Conservation (phyloP, 2,888 invertebrate genomes). For the Perdita meconis region DNA sequence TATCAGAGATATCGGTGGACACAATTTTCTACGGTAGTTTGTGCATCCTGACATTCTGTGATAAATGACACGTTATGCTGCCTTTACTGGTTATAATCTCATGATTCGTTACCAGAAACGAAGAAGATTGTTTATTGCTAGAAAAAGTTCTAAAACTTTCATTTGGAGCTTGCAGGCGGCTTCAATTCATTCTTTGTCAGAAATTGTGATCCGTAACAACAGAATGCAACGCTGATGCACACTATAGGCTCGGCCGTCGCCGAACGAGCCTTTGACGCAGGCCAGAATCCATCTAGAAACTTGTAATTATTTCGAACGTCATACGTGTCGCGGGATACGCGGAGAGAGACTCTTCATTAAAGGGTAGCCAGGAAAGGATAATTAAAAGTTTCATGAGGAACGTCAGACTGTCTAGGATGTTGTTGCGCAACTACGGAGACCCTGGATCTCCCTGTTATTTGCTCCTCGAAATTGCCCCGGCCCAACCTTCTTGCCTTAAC, state of each 20-base stretch:
- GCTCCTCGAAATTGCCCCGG: constrained; percentile 52
- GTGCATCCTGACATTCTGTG: too few species aligned
- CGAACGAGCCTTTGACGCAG: constrained; percentile 8
- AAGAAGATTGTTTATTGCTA: too few species aligned
- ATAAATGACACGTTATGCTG: too few species aligned
- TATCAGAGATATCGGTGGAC: too few species aligned
- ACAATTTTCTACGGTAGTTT: too few species aligned
- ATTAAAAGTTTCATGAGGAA: constrained; percentile 72
- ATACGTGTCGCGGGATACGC: constrained; percentile 45
- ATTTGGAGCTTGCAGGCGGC: too few species aligned
- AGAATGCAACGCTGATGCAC: constrained; percentile 24
- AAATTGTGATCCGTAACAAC: constrained; percentile 21
- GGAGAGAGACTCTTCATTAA: constrained; percentile 74
- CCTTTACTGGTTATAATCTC: too few species aligned
- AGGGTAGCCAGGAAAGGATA: constrained; percentile 67
- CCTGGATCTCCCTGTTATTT: constrained; percentile 62
- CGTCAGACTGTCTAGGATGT: constrained; percentile 39
- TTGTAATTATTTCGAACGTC: constrained; percentile 75
- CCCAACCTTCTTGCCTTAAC: constrained; percentile 37
- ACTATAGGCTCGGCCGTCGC: constrained; percentile 24
- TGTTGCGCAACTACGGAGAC: constrained; percentile 49
- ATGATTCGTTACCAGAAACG: too few species aligned
- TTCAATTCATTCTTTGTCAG: background rate
- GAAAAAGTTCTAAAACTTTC: too few species aligned
- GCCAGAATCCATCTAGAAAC: constrained; percentile 61